phyloP scores from a whole-genome alignment of 1,140 invertebrate genomes.

The Sarcophaga bullata region DNA sequence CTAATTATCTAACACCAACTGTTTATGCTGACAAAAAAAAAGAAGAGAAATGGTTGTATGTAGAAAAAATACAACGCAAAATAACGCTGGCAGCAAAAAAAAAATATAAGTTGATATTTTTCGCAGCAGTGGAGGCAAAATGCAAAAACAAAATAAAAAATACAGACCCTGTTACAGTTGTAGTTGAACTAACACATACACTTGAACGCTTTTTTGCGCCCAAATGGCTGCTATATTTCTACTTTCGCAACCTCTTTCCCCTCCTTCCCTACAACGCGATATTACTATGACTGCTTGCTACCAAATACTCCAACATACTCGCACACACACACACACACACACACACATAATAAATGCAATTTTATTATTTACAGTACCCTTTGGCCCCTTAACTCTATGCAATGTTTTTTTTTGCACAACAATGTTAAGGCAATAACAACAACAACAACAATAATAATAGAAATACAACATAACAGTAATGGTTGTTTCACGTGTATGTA shows the following conservation, averaged over 20 bases:
- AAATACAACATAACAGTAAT: not conserved
- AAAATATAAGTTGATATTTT: conserved; percentile 18
- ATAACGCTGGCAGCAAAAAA: conserved; percentile 12
- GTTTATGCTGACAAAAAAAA: no score
- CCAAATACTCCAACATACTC: not conserved
- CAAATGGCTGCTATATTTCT: not conserved
- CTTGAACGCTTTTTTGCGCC: conserved; percentile 21
- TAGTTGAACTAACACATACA: conserved; percentile 1
- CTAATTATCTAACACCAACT: no score
- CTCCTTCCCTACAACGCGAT: not conserved
- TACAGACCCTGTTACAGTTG: conserved; percentile 3
- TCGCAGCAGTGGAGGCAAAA: conserved; percentile 25
- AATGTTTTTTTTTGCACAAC: no score
- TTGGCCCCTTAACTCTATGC: not conserved
- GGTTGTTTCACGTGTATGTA: conserved; percentile 6
- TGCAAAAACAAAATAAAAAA: not conserved
- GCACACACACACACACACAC: not conserved
- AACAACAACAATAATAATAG: no score
- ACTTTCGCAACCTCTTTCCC: not conserved
- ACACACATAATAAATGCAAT: conserved; percentile 9
- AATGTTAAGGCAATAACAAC: no score
- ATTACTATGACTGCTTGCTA: no score
- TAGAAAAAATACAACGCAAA: conserved; percentile 4
- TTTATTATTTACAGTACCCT: conserved; percentile 11
- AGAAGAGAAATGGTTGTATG: not conserved